A percentile compares a stretch with the other conserved stretches of the same genome.
Conservation (phyloP, 1,140 invertebrate genomes). For the Leptinotarsa undecemlineata region DNA sequence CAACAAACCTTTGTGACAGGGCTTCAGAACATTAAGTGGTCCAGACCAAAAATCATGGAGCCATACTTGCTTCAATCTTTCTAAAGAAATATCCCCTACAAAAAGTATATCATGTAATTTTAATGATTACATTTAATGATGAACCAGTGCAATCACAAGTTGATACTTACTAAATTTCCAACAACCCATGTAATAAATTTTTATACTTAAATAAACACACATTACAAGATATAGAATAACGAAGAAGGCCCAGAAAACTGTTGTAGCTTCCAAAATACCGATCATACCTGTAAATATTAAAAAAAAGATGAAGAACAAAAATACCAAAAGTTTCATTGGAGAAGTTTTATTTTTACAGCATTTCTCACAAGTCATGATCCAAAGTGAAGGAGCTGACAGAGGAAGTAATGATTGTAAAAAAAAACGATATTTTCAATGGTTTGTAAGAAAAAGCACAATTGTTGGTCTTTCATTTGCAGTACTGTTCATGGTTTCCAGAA, state of each 20-base stretch:
- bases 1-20: conserved; percentile 57
- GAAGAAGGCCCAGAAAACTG: conserved; percentile 79
- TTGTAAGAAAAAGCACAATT: too few relatives aligned
- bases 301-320: neutral
- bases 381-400: too few relatives aligned
- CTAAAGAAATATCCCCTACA: conserved; percentile 55
- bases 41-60: conserved; percentile 55
- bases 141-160: too few relatives aligned
- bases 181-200: conserved; percentile 86
- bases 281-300: conserved; percentile 65
- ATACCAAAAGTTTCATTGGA: neutral
- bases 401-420: too few relatives aligned
- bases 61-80: conserved; percentile 56
- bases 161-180: conserved; percentile 68
- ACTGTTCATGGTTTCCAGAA: too few relatives aligned
- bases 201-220: conserved; percentile 74
- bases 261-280: conserved; percentile 75
- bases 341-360: neutral
- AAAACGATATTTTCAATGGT: too few relatives aligned
- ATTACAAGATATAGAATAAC: conserved; percentile 70
- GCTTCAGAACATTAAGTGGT: conserved; percentile 57
- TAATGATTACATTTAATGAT: too few relatives aligned
- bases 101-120: conserved; percentile 18
- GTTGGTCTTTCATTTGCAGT: too few relatives aligned
- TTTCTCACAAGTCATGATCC: too few relatives aligned